Conservation (phyloP, 2,888 invertebrate genomes). For the Zonitis immaculata region DNA sequence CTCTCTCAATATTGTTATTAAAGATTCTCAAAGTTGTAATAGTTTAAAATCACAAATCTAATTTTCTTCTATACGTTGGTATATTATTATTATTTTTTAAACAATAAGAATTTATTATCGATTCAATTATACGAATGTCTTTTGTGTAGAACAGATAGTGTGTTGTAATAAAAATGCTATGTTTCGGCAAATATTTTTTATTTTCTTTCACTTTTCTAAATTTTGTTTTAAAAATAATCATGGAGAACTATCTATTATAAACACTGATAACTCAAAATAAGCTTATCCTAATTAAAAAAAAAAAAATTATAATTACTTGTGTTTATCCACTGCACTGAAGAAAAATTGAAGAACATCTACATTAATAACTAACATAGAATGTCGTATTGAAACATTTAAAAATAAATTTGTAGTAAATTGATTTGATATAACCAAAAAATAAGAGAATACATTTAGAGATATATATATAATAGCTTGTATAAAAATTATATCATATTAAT, state of each 20-base stretch:
- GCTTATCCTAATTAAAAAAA: not conserved
- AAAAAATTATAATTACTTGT: not conserved
- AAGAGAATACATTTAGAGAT: not conserved
- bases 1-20: slow-evolving; percentile 43
- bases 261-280: not conserved
- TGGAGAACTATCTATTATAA: not conserved
- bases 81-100: too few species aligned
- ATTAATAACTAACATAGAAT: too few species aligned
- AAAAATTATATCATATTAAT: not conserved
- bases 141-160: not conserved
- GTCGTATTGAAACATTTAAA: not conserved
- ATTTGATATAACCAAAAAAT: not conserved
- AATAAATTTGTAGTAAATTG: not conserved
- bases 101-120: not conserved
- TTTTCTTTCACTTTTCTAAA: not conserved
- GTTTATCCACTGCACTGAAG: not conserved
- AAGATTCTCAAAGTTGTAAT: slow-evolving; percentile 49
- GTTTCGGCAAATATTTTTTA: not conserved
- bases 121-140: not conserved
- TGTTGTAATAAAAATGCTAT: not conserved
- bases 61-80: slow-evolving; percentile 4
- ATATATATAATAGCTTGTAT: not conserved
- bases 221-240: not conserved
- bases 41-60: slow-evolving; percentile 41
- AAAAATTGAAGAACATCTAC: not conserved